Base-by-base conservation (phyloP, 2,113 vertebrate species). In the Upupa epops region DNA sequence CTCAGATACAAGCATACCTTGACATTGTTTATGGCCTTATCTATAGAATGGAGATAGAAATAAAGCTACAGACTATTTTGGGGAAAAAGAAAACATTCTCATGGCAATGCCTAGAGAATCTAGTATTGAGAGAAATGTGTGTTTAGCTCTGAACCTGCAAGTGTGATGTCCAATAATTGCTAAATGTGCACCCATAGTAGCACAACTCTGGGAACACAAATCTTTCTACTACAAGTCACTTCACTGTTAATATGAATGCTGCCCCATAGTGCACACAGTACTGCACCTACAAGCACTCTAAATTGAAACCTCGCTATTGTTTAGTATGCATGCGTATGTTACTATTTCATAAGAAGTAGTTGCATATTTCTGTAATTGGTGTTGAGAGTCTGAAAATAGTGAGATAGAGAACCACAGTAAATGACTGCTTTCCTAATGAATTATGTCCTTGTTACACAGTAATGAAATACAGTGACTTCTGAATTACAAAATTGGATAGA, bases 401-500 rank as follows among this genome's bases (percentile, higher is more conserved):
- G 13, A 65, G 72, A 75, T 73, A 92, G 84, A 92, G 96, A 86
- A 46, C 22, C 21, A 28, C 36, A 19, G n/a, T 74, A 90, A 85
- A 73, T 83, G 9, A 59, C 77, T 93, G 21, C 13, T 94, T 96
- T 96, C 94, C 84, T 91, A 75, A 51, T 88, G 54, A 60, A 29
- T 73, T 89, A 82, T 89, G 37, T 95, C 72, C 79, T 93, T 89
- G 34, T 71, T 93, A 69, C 22, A 18, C 25, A 80, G n/a, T 91
- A 89, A 86, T 90, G 92, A 94, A 94, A 78, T 68, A 65, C 88
- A 84, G 51, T 88, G 55, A 34, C 75, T 97, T 96, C 84, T 90
- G 64, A 96, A 78, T 94, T 96, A 61, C 68, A 70, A n/a, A 89
- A 18, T 65, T 97, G 78, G 65, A 78, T 95, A 85, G 68, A 89